These are phyloP conservation scores for Fragum sueziense DNA, from an alignment of 2,888 invertebrate genomes.

Conservation along the genomic window DNA sequence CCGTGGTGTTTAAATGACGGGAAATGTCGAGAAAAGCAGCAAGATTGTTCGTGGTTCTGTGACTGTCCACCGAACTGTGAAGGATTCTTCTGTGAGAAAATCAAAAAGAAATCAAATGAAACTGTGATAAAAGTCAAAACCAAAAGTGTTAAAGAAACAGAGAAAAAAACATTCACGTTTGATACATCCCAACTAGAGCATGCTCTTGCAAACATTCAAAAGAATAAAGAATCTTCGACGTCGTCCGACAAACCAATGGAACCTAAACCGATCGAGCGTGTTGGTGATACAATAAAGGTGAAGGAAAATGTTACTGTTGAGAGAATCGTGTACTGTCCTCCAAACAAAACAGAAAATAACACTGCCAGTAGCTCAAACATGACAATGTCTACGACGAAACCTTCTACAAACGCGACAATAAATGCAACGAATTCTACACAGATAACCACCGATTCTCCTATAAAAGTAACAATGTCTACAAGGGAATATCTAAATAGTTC, in stretches of 20 bases:
- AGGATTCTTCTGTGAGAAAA: constrained; percentile 58
- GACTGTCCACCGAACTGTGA: constrained; percentile 59
- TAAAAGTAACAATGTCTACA: not conserved
- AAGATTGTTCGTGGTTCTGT: constrained; percentile 58
- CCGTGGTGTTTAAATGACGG: constrained; percentile 57
- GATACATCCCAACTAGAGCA: constrained; percentile 37
- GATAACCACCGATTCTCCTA: not conserved
- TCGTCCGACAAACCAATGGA: not conserved
- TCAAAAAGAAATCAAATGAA: not conserved
- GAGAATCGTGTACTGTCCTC: constrained; percentile 34
- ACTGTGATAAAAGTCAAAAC: constrained; percentile 15
- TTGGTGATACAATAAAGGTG: constrained; percentile 27
- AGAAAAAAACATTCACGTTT: constrained; percentile 37
- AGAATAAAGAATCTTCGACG: constrained; percentile 17
- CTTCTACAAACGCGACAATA: not conserved
- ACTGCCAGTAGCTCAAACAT: not conserved
- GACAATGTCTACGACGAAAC: not conserved
- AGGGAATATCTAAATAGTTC: not conserved
- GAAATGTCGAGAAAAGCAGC: constrained; percentile 48
- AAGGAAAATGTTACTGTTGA: constrained; percentile 26
- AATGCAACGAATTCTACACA: not conserved
- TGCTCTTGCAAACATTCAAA: constrained; percentile 40
- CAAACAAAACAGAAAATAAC: not conserved
- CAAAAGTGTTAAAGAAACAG: constrained; percentile 18
- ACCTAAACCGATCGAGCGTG: constrained; percentile 19